phyloP scores from a whole-genome alignment of 1,140 invertebrate species.

The Batillaria attramentaria region DNA sequence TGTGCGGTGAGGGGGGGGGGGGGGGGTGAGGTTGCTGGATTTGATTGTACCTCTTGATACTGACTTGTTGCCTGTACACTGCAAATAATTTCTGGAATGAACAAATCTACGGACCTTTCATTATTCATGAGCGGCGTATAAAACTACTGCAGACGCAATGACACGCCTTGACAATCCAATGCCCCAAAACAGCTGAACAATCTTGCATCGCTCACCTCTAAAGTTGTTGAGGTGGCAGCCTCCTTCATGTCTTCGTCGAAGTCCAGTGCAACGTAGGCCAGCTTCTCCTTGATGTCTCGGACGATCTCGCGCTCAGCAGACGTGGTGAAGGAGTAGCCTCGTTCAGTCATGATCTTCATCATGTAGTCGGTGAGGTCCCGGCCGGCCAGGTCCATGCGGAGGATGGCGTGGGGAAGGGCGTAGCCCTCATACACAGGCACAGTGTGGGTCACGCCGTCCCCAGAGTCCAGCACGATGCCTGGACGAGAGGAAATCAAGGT shows the following conservation, averaged over 20 bases:
- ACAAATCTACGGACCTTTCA: too few relatives aligned
- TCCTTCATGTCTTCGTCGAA: slow-evolving; percentile 89
- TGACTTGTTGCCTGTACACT: too few relatives aligned
- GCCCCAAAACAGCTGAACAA: too few relatives aligned
- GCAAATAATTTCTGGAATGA: too few relatives aligned
- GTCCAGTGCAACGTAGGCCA: slow-evolving; percentile 92
- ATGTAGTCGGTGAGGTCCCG: slow-evolving; percentile 92
- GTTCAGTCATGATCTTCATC: slow-evolving; percentile 84
- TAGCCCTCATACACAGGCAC: slow-evolving; percentile 91
- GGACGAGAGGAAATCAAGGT: slow-evolving; percentile 78
- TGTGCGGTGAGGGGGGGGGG: too few relatives aligned
- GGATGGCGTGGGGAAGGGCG: slow-evolving; percentile 88
- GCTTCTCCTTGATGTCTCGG: slow-evolving; percentile 89
- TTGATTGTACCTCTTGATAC: too few relatives aligned
- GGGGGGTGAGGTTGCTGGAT: too few relatives aligned
- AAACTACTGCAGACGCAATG: too few relatives aligned
- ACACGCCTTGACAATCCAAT: too few relatives aligned
- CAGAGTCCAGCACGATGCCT: slow-evolving; percentile 91
- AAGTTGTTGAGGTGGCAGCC: slow-evolving; percentile 79
- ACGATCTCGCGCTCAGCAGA: slow-evolving; percentile 77
- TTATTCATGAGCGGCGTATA: too few relatives aligned
- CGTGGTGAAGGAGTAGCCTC: slow-evolving; percentile 97
- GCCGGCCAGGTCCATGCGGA: slow-evolving; percentile 93
- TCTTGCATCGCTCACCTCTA: slow-evolving; percentile 59
- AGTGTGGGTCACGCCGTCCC: slow-evolving; percentile 94